phyloP scores from a whole-genome alignment of 2,797 vertebrate genomes.

The Gymnoscopelus braueri region DNA sequence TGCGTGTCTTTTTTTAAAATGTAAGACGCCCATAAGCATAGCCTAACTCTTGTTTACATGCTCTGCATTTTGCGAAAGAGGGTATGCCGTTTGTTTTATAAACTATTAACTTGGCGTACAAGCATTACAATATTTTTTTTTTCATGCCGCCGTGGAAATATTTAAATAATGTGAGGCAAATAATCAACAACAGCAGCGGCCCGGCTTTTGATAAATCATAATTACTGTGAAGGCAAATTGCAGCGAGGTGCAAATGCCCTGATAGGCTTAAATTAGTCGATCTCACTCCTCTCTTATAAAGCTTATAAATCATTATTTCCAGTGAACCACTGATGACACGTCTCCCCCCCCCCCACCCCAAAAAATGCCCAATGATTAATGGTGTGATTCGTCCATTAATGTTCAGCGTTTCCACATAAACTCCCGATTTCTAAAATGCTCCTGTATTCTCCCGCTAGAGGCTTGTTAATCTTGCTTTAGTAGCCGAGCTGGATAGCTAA shows the following conservation, averaged over 20 bases:
- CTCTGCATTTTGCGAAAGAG: conserved; percentile 16
- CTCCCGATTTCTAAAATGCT: conserved; percentile 2
- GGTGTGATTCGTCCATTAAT: conserved; percentile 27
- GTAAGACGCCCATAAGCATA: conserved; percentile 3
- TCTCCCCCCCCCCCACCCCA: background rate
- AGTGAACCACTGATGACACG: conserved; percentile 48
- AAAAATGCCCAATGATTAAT: conserved; percentile 56
- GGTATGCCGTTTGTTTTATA: conserved; percentile 9
- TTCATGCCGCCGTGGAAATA: conserved; percentile 13
- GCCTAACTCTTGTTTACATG: conserved; percentile 23
- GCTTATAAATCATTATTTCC: conserved; percentile 67
- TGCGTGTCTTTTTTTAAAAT: conserved; percentile 2
- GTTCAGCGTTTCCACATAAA: conserved; percentile 6
- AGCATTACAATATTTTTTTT: background rate
- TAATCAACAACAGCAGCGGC: conserved; percentile 56
- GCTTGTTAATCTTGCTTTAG: conserved; percentile 21
- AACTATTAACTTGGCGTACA: conserved; percentile 26
- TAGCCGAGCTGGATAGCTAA: background rate
- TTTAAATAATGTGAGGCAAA: conserved; percentile 38
- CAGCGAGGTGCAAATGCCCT: conserved; percentile 62
- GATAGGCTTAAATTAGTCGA: conserved; percentile 66
- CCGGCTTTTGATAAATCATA: conserved; percentile 73
- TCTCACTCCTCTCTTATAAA: conserved; percentile 62
- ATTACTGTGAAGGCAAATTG: conserved; percentile 75
- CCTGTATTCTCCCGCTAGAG: background rate